Conservation (phyloP, 2,888 invertebrate species). For the Noctua fimbriata region DNA sequence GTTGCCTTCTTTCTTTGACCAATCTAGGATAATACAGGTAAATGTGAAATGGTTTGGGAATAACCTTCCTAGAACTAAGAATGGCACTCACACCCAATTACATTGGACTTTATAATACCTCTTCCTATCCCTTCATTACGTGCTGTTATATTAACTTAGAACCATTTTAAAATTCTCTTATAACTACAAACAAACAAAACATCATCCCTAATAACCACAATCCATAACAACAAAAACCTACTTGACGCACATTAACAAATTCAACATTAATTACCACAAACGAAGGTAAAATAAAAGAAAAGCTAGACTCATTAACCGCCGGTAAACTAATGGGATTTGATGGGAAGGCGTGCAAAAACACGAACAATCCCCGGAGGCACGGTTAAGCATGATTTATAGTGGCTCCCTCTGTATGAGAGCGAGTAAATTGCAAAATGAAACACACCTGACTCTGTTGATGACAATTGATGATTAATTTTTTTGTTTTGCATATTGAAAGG, state of each 20-base stretch:
- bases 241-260: constrained; percentile 57
- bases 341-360: constrained; percentile 76
- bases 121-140: too few relatives aligned
- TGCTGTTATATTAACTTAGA: neutral
- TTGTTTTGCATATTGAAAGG: constrained; percentile 43
- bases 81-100: neutral
- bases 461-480: constrained; percentile 62
- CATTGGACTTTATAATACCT: too few relatives aligned
- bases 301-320: constrained; percentile 73
- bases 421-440: constrained; percentile 66
- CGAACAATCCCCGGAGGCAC: constrained; percentile 72
- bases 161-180: neutral
- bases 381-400: constrained; percentile 76
- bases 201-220: neutral
- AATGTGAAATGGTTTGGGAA: neutral
- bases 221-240: constrained; percentile 47
- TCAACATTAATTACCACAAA: constrained; percentile 61
- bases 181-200: neutral
- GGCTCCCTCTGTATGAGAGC: constrained; percentile 59
- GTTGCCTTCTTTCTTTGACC: neutral
- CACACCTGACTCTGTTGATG: constrained; percentile 64
- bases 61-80: neutral
- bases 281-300: constrained; percentile 65
- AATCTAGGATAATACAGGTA: neutral
- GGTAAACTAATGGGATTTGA: constrained; percentile 68